These are phyloP conservation scores for Ptychodera flava DNA, from an alignment of 35 echinoderm and acorn worm species.

Conservation along the genomic window DNA sequence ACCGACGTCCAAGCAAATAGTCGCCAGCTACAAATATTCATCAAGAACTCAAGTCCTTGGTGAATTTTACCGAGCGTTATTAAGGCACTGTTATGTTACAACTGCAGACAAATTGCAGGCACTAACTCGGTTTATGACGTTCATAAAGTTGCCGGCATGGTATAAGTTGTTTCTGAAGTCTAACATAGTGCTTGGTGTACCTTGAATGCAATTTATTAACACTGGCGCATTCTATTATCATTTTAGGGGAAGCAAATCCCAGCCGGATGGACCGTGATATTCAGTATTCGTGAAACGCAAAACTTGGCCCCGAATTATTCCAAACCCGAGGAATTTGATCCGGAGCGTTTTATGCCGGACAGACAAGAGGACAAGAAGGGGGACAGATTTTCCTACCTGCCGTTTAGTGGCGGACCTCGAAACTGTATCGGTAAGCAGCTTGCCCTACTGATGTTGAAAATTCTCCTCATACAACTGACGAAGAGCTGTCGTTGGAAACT, in stretches of 20 bases:
- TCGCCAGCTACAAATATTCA: too few species aligned
- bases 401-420: slow-evolving; percentile 68
- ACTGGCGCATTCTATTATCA: neutral
- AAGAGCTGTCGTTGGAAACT: slow-evolving; percentile 47
- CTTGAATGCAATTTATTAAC: too few species aligned
- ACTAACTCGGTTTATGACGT: neutral
- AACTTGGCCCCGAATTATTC: slow-evolving; percentile 44
- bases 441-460: slow-evolving; percentile 59
- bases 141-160: too few species aligned
- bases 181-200: neutral
- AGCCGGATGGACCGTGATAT: slow-evolving; percentile 75
- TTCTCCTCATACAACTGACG: slow-evolving; percentile 62
- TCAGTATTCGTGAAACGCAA: slow-evolving; percentile 85
- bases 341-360: slow-evolving; percentile 60
- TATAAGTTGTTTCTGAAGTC: too few species aligned
- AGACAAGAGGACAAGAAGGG: slow-evolving; percentile 51
- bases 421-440: slow-evolving; percentile 77
- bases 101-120: neutral
- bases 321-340: slow-evolving; percentile 60
- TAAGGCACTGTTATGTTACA: too few species aligned
- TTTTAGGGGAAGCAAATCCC: slow-evolving; percentile 84
- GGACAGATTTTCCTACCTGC: slow-evolving; percentile 61
- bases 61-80: neutral
- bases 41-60: too few species aligned
- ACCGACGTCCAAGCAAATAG: too few species aligned